Conservation (phyloP, 2,888 invertebrate genomes). For the Drosophila cracens region DNA sequence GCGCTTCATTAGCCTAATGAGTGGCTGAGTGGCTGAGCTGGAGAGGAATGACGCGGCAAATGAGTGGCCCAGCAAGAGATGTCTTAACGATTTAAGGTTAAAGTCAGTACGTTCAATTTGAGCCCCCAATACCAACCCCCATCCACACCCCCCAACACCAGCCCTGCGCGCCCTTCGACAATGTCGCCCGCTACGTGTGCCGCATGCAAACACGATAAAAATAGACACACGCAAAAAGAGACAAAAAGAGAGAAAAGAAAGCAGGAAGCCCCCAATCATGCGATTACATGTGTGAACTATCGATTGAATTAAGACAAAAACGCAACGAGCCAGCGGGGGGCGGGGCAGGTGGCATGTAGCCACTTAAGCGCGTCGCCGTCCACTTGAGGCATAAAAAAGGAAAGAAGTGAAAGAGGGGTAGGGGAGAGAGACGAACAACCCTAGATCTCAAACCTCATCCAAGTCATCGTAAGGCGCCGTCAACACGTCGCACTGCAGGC, state of each 20-base stretch:
- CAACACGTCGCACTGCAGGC: slow-evolving; percentile 78
- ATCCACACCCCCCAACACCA: not conserved
- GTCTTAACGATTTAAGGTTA: slow-evolving; percentile 68
- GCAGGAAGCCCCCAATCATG: slow-evolving; percentile 76
- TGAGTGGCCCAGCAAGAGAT: slow-evolving; percentile 31
- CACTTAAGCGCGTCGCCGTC: slow-evolving; percentile 76
- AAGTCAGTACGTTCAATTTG: slow-evolving; percentile 55
- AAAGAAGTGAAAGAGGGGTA: slow-evolving; percentile 35
- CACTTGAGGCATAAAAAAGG: slow-evolving; percentile 69
- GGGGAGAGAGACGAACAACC: slow-evolving; percentile 59
- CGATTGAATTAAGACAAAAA: slow-evolving; percentile 81
- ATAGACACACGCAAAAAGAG: slow-evolving; percentile 52
- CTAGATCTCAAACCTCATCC: slow-evolving; percentile 60
- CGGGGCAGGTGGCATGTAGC: slow-evolving; percentile 46
- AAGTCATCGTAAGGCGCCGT: slow-evolving; percentile 55
- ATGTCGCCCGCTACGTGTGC: slow-evolving; percentile 69
- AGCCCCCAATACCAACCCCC: not conserved
- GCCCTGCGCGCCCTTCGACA: slow-evolving; percentile 40
- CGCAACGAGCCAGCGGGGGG: slow-evolving; percentile 30
- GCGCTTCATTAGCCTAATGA: slow-evolving; percentile 75
- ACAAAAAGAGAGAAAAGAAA: slow-evolving; percentile 51
- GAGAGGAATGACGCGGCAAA: slow-evolving; percentile 56
- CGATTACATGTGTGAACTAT: slow-evolving; percentile 79
- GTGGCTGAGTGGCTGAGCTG: slow-evolving; percentile 15
- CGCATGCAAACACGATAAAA: slow-evolving; percentile 70